Base-by-base conservation (phyloP, 2,797 vertebrate species). In the Cephalopachus bancanus region DNA sequence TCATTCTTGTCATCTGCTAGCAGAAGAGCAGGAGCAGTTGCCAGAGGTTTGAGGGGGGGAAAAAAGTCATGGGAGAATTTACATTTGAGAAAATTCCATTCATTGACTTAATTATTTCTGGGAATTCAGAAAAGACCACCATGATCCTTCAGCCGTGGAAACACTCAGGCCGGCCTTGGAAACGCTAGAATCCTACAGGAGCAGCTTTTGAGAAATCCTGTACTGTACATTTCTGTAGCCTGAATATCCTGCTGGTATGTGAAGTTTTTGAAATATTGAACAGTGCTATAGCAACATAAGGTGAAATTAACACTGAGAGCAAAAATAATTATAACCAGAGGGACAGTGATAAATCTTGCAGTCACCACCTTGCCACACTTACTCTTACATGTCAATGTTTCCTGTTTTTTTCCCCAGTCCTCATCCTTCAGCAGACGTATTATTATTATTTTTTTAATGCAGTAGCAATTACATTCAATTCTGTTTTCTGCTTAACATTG, bases 81-180 rank as follows among this genome's bases (percentile, higher is more conserved):
- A 95, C 97, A 97, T 97, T 93, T 84, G 89, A 96, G 96, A 97
- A 97, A 96, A 98, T 97, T 98, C 97, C 97, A 97, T 97, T 97
- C 97, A 97, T 96, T 97, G 97, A 97, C 94, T 98, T 97, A 97
- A 97, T 97, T 97, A 97, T 97, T 97, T 98, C 97, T 97, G 97
- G 97, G 97, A 98, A 97, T 78, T 97, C 87, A 92, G 93, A 94
- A 95, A 96, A 97, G 97, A 97, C 97, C 97, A 97, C 97, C 97
- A 79, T 92, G 97, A 96, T 94, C 80, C 67, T 88, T 55, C 10
- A 95, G 95, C 95, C 16, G 0, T 0, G 76, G 94, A 95, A 92
- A 97, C 65, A 88, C 67, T 90, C 60, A 65, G 75, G 79, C 76
- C 30, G 9, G 44, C 90, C 49, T 95, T 92, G 71, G 60, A 93